Percentiles rank a stretch among this genome's conserved stretches.
These are phyloP conservation scores for Drosophila putrida DNA, from an alignment of 2,888 invertebrate genomes.

Conservation along the genomic window DNA sequence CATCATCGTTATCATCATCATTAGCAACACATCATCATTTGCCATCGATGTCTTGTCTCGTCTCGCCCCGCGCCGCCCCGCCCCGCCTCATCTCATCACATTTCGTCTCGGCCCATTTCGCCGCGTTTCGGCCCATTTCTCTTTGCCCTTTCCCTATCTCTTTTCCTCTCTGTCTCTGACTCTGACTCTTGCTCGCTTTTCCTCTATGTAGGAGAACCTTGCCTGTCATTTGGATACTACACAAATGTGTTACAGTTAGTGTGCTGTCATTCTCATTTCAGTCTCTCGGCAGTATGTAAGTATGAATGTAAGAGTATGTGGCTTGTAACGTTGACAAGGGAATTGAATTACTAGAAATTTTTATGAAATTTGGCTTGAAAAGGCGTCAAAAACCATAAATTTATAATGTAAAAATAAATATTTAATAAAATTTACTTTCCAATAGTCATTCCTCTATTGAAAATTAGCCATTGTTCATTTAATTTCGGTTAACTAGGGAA, in stretches of 20 bases:
- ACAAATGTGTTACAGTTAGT: constrained; percentile 56
- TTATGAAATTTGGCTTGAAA: not conserved
- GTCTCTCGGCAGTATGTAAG: constrained; percentile 15
- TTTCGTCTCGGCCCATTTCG: constrained; percentile 21
- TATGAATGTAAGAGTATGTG: constrained; percentile 17
- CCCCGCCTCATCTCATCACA: constrained; percentile 3
- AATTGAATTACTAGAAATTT: constrained; percentile 17
- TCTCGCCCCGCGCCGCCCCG: constrained; percentile 3
- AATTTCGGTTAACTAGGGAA: not conserved
- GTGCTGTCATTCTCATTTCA: constrained; percentile 44
- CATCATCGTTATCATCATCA: constrained; percentile 51
- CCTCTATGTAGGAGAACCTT: not conserved
- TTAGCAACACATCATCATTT: constrained; percentile 71
- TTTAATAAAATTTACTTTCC: not conserved
- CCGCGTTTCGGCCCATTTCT: constrained; percentile 24
- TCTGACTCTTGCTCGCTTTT: constrained; percentile 22
- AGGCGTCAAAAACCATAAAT: too few relatives aligned
- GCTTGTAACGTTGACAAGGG: constrained; percentile 28
- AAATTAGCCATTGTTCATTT: not conserved
- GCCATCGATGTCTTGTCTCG: constrained; percentile 52
- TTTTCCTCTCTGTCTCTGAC: not conserved
- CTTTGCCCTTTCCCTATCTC: not conserved
- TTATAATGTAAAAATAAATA: too few relatives aligned
- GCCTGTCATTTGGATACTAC: constrained; percentile 42
- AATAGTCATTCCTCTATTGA: not conserved